These are phyloP conservation scores for Latrodectus elegans DNA, from an alignment of 2,888 invertebrate genomes.

Conservation along the genomic window DNA sequence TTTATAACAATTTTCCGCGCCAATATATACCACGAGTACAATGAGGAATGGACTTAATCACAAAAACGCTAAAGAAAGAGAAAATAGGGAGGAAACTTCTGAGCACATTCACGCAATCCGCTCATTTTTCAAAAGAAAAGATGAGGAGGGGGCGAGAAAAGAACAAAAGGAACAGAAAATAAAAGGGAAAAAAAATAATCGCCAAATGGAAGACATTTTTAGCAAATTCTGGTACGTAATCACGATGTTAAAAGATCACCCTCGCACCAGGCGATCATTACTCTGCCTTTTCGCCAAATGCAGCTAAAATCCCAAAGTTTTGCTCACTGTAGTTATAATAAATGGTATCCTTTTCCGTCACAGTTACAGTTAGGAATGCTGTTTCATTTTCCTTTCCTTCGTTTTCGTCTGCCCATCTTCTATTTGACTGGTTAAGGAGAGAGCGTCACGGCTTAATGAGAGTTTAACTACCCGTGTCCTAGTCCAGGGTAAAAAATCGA, in stretches of 20 bases:
- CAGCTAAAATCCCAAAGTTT: background rate
- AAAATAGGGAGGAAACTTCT: background rate
- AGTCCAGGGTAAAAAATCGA: constrained; percentile 9
- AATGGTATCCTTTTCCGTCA: constrained; percentile 5
- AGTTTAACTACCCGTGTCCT: constrained; percentile 29
- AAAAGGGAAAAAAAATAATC: background rate
- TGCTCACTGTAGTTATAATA: background rate
- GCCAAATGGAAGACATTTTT: constrained; percentile 3
- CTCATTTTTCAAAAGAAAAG: background rate
- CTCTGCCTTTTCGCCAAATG: background rate
- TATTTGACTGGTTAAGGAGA: background rate
- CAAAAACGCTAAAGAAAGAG: background rate
- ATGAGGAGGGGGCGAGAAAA: background rate
- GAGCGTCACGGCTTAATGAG: constrained; percentile 7
- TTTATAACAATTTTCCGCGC: too few relatives aligned
- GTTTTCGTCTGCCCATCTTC: constrained; percentile 4
- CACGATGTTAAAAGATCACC: constrained; percentile 3
- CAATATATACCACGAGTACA: background rate
- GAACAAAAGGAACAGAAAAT: background rate
- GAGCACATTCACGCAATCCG: background rate
- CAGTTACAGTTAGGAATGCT: background rate
- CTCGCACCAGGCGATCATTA: background rate
- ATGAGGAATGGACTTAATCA: background rate
- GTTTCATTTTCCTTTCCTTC: background rate
- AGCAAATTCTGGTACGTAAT: constrained; percentile 2